phyloP scores from a whole-genome alignment of 2,797 vertebrate genomes.

The Aldrovandia affinis region DNA sequence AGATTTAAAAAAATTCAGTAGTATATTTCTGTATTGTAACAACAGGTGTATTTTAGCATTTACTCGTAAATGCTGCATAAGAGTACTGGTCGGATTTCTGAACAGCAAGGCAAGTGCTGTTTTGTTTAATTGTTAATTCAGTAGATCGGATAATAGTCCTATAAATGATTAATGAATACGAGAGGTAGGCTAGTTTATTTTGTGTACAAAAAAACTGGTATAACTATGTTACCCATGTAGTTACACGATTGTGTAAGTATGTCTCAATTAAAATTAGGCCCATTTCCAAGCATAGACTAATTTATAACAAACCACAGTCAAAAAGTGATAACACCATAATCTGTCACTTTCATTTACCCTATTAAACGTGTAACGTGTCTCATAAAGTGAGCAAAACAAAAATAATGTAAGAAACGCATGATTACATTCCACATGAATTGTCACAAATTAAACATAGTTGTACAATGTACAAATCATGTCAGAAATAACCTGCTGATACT shows the following conservation, averaged over 20 bases:
- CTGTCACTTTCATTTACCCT: not conserved
- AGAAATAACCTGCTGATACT: not conserved
- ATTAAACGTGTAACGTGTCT: not conserved
- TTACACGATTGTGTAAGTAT: not conserved
- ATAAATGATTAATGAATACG: constrained; percentile 10
- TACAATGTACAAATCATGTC: constrained; percentile 10
- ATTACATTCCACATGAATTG: not conserved
- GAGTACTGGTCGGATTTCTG: not conserved
- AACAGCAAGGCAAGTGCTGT: constrained; percentile 3
- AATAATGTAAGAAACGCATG: constrained; percentile 8
- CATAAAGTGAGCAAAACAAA: constrained; percentile 12
- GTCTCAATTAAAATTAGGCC: not conserved
- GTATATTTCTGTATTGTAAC: not conserved
- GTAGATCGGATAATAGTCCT: not conserved
- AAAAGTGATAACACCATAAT: not conserved
- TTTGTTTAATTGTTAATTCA: constrained; percentile 12
- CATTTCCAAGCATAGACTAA: not conserved
- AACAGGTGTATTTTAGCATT: constrained; percentile 1
- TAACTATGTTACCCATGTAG: not conserved
- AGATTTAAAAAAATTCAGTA: not conserved
- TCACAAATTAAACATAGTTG: constrained; percentile 14
- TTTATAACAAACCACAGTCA: not conserved
- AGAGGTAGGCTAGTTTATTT: constrained; percentile 20
- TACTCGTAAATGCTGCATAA: not conserved
- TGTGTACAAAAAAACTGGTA: not conserved